phyloP scores from a whole-genome alignment of 1,140 invertebrate genomes.

The Diachasma alloeum region DNA sequence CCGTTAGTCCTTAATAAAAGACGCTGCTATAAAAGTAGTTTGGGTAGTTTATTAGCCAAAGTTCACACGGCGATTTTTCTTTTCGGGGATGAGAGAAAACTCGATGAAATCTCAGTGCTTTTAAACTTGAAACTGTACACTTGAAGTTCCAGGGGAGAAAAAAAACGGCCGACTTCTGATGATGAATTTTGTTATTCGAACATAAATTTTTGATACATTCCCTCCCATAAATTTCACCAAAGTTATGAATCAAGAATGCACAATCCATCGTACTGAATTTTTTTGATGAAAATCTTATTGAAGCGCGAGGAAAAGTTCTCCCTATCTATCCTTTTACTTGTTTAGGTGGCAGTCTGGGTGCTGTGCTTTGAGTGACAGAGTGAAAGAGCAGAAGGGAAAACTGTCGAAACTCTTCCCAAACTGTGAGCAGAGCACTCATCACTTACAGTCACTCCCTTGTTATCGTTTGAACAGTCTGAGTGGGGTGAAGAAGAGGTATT shows the following conservation, averaged over 20 bases:
- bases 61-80: background rate
- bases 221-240: background rate
- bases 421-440: background rate
- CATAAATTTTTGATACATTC: background rate
- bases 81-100: background rate
- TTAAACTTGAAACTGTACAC: background rate
- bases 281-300: background rate
- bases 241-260: background rate
- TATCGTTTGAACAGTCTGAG: background rate
- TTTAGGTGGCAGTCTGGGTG: background rate
- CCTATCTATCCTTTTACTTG: background rate
- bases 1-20: background rate
- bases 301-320: background rate
- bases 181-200: background rate
- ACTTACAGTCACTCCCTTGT: background rate
- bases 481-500: background rate
- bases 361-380: background rate
- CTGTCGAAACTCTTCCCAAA: background rate
- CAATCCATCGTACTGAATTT: background rate
- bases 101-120: background rate
- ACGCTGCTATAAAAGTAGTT: background rate
- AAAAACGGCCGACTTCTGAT: background rate
- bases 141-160: background rate
- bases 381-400: background rate
- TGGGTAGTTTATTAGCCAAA: background rate